phyloP scores from a whole-genome alignment of 1,140 invertebrate genomes.

The Dendrolimus punctatus region DNA sequence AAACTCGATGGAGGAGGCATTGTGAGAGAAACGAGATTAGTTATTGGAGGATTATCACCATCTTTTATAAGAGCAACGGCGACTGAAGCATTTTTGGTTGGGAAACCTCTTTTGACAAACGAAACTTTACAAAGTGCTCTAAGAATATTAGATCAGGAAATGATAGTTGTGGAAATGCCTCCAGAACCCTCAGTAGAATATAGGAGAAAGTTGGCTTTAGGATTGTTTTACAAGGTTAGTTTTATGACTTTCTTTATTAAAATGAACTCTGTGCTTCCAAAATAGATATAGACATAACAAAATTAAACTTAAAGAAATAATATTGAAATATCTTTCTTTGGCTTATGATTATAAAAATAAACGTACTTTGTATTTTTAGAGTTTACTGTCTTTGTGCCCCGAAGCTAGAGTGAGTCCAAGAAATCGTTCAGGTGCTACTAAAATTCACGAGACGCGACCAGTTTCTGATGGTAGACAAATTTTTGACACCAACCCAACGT shows the following conservation, averaged over 20 bases:
- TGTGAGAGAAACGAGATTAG: conserved; percentile 31
- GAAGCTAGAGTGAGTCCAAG: conserved; percentile 37
- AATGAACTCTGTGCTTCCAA: background rate
- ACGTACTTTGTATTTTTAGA: background rate
- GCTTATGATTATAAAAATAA: background rate
- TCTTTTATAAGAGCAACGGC: conserved; percentile 76
- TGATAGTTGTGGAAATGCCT: conserved; percentile 71
- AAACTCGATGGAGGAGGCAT: conserved; percentile 15
- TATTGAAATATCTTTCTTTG: too few species aligned
- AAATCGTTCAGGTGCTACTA: conserved; percentile 62
- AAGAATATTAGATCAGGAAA: conserved; percentile 68
- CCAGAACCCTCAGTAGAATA: conserved; percentile 74
- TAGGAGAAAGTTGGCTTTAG: conserved; percentile 71
- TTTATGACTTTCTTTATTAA: conserved; percentile 34
- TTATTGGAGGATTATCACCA: conserved; percentile 79
- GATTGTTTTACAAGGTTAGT: conserved; percentile 76
- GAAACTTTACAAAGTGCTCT: conserved; percentile 68
- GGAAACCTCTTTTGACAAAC: conserved; percentile 67
- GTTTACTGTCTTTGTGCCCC: background rate
- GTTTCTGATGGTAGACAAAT: conserved; percentile 78
- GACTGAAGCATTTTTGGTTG: conserved; percentile 67
- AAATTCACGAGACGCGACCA: conserved; percentile 65
- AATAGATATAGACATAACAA: too few species aligned
- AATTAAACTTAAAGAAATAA: too few species aligned
- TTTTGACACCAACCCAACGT: conserved; percentile 75